phyloP scores from a whole-genome alignment of 2,113 vertebrate genomes.

The Desmodus rotundus region DNA sequence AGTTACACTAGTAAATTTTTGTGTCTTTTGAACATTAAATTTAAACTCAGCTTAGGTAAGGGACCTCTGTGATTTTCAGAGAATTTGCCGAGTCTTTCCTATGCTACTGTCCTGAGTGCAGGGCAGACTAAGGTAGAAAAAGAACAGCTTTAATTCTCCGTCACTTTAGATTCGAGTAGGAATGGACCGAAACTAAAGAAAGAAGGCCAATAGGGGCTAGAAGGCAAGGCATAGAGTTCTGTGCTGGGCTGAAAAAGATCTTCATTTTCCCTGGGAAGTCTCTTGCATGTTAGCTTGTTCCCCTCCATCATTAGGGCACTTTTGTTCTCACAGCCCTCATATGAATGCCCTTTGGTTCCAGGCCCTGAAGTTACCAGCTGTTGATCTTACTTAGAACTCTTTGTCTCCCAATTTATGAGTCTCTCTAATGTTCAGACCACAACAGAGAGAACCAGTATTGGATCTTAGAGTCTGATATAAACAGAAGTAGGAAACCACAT shows the following conservation, averaged over 20 bases:
- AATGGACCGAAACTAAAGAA: background rate
- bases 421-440: background rate
- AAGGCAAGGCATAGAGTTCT: background rate
- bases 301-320: background rate
- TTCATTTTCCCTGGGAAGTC: background rate
- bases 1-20: slow-evolving; percentile 45
- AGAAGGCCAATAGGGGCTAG: background rate
- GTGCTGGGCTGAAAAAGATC: background rate
- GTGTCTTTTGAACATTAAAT: slow-evolving; percentile 49
- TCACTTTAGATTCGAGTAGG: background rate
- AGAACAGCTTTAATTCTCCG: background rate
- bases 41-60: slow-evolving; percentile 55
- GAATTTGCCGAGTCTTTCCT: slow-evolving; percentile 10
- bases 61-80: slow-evolving; percentile 4
- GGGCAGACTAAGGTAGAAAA: background rate
- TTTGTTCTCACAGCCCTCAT: background rate
- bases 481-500: background rate
- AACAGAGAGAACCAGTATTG: background rate
- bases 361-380: background rate
- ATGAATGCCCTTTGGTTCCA: background rate
- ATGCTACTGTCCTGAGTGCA: background rate
- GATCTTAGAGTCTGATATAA: background rate
- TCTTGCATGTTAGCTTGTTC: background rate
- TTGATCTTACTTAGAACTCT: background rate
- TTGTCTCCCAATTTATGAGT: background rate